A percentile compares a stretch with the other conserved stretches of the same genome.
Evolutionary conservation across 2,888 invertebrate genomes (phyloP).

Genomic region (Caradrina kadenii): DNA sequence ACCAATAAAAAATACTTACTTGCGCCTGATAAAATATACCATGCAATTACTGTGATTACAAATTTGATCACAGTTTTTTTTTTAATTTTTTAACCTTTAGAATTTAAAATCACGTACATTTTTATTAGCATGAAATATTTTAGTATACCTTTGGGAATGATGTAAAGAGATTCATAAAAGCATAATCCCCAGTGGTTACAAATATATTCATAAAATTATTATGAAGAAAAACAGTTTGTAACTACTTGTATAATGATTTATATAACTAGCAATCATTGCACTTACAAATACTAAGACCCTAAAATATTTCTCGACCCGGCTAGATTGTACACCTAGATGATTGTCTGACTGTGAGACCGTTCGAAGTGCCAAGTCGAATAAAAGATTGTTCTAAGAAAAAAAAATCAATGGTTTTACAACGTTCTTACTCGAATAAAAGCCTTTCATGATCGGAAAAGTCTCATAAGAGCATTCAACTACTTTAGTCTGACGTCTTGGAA

Average conservation of each 20-base stretch:
- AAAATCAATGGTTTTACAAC: constrained; percentile 13
- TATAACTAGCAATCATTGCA: neutral
- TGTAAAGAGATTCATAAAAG: neutral
- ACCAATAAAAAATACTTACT: neutral
- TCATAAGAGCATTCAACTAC: constrained; percentile 70
- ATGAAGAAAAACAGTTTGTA: neutral
- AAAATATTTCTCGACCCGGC: neutral
- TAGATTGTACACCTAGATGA: constrained; percentile 1
- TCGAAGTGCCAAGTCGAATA: constrained; percentile 32
- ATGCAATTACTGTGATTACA: neutral
- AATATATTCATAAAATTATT: neutral
- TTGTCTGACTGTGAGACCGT: constrained; percentile 11
- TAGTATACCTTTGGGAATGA: neutral
- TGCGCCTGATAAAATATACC: neutral
- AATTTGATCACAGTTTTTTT: neutral
- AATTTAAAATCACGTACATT: neutral
- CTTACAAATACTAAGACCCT: constrained; percentile 1
- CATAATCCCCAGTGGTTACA: neutral
- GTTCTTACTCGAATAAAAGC: constrained; percentile 68
- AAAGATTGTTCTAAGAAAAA: constrained; percentile 18
- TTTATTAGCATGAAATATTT: neutral
- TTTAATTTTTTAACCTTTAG: neutral
- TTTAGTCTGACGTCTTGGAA: constrained; percentile 77
- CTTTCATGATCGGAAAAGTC: constrained; percentile 75
- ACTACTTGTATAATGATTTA: neutral